Evolutionary conservation across 2,888 invertebrate species (phyloP), one percentile per base, ranked within the genome.

Genomic region (Cryptocephalus primarius): DNA sequence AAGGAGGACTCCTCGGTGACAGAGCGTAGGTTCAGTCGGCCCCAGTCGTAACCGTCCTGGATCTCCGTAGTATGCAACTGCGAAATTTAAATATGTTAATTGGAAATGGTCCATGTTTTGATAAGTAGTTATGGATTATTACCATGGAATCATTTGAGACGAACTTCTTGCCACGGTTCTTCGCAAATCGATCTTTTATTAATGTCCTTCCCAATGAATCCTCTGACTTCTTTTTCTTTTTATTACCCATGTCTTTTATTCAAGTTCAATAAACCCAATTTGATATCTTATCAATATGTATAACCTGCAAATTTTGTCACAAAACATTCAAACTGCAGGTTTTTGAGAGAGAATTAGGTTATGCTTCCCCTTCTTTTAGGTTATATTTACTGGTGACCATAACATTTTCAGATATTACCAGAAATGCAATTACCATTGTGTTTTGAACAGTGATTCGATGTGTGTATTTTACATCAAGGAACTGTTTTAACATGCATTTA

Each of bases 1-100:
- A 97, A 82, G 0, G 92, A 89, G n/a, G 86, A 90, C 67, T 95
- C 92, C 58, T 96, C 95, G 0, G 95, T 96, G 0, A 95, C 88
- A 0, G 95, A 95, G 61, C 87, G 85, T 1, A 93, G 75, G 70
- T 94, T 94, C 1, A 93, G 72, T 8, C 90, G 77, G 34, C 87
- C 88, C 91, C 91, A 93, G 49, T 93, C 89, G 59, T 85, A 89
- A 4, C 91, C 93, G 73, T 94, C 94, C 56, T 88, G 81, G 1
- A 94, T 71, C 63, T 93, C 92, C 14, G 88, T 82, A 3, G 89
- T 90, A 60, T 93, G 92, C 6, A 92, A 72, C 87, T 80, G 57
- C 45, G 70, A 39, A 44, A 33, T 40, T 11, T 34, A 12, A 4
- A 32, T 22, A 40, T 8, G 8, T 43, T 44, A 11, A 11, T 36